Percentiles rank a stretch among this genome's conserved stretches.
These are phyloP conservation scores for Heterotis niloticus DNA, from an alignment of 2,113 vertebrate species.

Conservation along the genomic window DNA sequence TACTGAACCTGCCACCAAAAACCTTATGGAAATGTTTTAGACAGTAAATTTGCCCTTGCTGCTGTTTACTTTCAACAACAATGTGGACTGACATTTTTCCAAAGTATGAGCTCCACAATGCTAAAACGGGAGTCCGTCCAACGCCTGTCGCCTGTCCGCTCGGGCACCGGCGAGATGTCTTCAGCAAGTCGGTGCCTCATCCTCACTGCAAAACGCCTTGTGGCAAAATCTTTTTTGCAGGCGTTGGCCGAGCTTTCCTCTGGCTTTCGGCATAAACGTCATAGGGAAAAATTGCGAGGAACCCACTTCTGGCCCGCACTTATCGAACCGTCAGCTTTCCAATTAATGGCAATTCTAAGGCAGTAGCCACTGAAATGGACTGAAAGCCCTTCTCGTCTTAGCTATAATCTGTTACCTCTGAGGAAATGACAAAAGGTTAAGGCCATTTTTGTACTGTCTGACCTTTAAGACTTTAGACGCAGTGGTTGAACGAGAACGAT, in stretches of 20 bases:
- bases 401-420: constrained; percentile 24
- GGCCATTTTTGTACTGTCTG: constrained; percentile 17
- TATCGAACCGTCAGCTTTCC: background rate
- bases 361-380: background rate
- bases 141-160: too few relatives aligned
- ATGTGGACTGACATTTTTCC: too few relatives aligned
- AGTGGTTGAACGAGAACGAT: background rate
- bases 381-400: constrained; percentile 4
- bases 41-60: too few relatives aligned
- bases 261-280: constrained; percentile 1
- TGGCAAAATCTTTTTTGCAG: background rate
- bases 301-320: background rate
- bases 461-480: constrained; percentile 23
- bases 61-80: too few relatives aligned
- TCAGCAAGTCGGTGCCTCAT: constrained; percentile 1
- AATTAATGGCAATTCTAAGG: constrained; percentile 13
- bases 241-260: background rate
- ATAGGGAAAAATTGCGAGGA: background rate
- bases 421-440: constrained; percentile 22
- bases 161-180: background rate
- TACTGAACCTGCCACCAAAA: too few relatives aligned
- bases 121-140: too few relatives aligned
- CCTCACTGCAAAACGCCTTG: background rate
- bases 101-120: too few relatives aligned
- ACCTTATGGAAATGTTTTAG: too few relatives aligned